Evolutionary conservation across 2,113 vertebrate genomes (phyloP).

Genomic region (Corapipo altera): DNA sequence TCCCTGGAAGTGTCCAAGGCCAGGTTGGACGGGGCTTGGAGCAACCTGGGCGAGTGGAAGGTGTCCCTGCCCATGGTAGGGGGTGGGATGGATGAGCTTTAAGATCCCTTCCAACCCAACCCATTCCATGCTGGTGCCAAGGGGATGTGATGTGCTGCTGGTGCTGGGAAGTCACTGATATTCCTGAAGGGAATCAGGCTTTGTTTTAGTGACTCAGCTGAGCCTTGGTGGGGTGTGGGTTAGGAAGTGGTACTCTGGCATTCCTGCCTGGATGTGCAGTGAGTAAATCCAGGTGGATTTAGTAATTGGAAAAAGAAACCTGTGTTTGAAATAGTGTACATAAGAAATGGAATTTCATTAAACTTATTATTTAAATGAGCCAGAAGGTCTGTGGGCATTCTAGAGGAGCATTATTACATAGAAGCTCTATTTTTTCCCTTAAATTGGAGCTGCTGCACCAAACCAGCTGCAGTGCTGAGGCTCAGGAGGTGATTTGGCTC

Average conservation of each 20-base stretch:
- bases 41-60: rapidly evolving
- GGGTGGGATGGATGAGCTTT: background rate
- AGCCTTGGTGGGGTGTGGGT: background rate
- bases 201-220: background rate
- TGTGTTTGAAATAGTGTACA: background rate
- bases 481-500: background rate
- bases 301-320: background rate
- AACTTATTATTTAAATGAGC: background rate
- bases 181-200: rapidly evolving
- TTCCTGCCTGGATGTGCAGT: background rate
- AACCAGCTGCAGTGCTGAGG: background rate
- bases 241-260: background rate
- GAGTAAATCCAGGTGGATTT: background rate
- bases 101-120: background rate
- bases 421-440: background rate
- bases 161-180: rapidly evolving
- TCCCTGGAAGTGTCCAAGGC: background rate
- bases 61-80: background rate
- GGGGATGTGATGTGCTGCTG: background rate
- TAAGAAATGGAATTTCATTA: background rate
- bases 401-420: background rate
- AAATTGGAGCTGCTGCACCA: background rate
- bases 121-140: rapidly evolving
- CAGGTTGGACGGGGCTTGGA: background rate
- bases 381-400: background rate